Base-by-base conservation (phyloP, 2,797 vertebrate genomes). In the Sebastes dallii region DNA sequence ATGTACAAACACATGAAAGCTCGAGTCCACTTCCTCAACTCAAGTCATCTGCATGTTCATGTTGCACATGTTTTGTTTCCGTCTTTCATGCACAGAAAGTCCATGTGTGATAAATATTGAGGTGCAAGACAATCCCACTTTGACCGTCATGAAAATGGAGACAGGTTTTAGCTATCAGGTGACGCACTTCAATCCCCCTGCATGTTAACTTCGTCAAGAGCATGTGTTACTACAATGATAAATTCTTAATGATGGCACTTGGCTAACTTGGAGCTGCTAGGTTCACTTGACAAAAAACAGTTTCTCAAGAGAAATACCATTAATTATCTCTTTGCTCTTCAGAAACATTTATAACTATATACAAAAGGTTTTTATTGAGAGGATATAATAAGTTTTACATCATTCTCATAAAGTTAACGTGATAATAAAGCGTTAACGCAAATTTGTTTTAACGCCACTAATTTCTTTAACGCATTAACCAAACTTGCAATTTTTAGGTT, bases 211-310 rank as follows among this genome's bases (percentile, higher is more conserved):
- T 66, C 52, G 62, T 58, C 66, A 42, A 32, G 29, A 36, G 50
- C 30, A 55, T 1, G 58, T 59, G 58, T 59, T 65, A 34, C 59
- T 18, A 69, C n/a, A 61, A 39, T 6, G 8, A 80, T 72, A 12
- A 18, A 80, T 77, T 78, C 39, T 70, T 76, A 68, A 78, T 81
- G 64, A 79, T 27, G 14, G 34, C n/a, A 69, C 3, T 50, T 58
- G 24, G n/a, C 29, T 50, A 30, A 39, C 30, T 66, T 30, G 11
- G 65, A 13, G 22, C 58, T 34, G 16, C 62, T 61, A 61, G 9
- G 20, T 14, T 27, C 5, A 34, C 13, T 7, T 27, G 5, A 69
- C 24, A 36, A 56, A 36, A 34, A 34, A 11, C 4, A 11, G 9
- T 50, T 50, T 27, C 13, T 18, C 30, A 12, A 32, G 25, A 42